phyloP scores from a whole-genome alignment of 2,113 vertebrate genomes.

The Gobius niger region DNA sequence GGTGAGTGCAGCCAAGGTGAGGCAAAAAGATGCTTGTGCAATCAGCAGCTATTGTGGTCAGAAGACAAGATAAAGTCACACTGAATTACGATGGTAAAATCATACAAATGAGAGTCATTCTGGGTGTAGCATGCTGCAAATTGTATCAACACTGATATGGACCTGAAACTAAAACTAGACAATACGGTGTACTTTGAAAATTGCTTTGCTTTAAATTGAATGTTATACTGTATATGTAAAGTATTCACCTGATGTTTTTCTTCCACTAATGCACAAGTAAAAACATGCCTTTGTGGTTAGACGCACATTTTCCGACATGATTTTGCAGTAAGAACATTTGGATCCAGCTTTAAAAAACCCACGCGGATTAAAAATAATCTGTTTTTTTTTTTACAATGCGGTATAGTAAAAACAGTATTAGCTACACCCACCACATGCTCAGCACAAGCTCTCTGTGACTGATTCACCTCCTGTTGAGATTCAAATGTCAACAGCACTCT shows the following conservation, averaged over 20 bases:
- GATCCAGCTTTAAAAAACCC: constrained; percentile 55
- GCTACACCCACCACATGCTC: constrained; percentile 29
- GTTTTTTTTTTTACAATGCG: constrained; percentile 5
- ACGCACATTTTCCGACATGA: constrained; percentile 33
- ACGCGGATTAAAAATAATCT: constrained; percentile 49
- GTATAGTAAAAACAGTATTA: constrained; percentile 46
- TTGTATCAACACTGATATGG: not conserved
- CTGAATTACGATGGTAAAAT: too few relatives aligned
- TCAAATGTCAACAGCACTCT: constrained; percentile 54
- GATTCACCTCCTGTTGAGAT: constrained; percentile 35
- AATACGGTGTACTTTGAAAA: too few relatives aligned
- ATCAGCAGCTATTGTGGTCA: constrained; percentile 7
- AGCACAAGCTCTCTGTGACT: constrained; percentile 11
- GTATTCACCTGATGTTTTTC: too few relatives aligned
- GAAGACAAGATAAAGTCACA: not conserved
- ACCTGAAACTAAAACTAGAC: too few relatives aligned
- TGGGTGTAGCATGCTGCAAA: constrained; percentile 30
- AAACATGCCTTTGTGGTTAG: constrained; percentile 19
- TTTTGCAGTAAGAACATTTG: constrained; percentile 43
- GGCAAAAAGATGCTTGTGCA: constrained; percentile 23
- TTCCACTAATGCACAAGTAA: not conserved
- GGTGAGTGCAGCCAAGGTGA: constrained; percentile 9
- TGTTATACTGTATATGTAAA: too few relatives aligned
- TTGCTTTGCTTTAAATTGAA: too few relatives aligned
- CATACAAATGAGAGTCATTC: too few relatives aligned